Evolutionary conservation across 2,888 invertebrate species (phyloP).

Genomic region (Lasioglossum malachurum): DNA sequence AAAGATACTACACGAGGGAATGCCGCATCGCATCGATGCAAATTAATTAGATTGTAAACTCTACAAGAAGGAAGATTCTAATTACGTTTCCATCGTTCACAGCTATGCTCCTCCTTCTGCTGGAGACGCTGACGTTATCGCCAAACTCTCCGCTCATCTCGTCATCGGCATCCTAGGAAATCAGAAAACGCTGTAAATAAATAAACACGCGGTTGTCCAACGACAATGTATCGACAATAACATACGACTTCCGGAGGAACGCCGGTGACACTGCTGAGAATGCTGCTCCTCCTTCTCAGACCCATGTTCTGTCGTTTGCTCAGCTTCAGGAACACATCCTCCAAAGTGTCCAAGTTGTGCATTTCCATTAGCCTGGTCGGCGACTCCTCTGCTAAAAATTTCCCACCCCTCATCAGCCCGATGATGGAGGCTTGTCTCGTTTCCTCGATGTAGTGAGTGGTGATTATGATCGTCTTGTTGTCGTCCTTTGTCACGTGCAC

Average conservation of each 20-base stretch:
- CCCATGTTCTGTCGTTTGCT: conserved; percentile 93
- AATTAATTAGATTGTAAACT: background rate
- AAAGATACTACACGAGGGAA: background rate
- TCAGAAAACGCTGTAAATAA: background rate
- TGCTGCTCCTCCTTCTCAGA: conserved; percentile 92
- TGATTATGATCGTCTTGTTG: conserved; percentile 93
- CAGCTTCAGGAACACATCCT: conserved; percentile 93
- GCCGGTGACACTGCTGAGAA: conserved; percentile 89
- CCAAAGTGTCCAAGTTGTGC: conserved; percentile 90
- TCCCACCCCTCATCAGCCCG: conserved; percentile 93
- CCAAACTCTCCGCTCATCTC: conserved; percentile 96
- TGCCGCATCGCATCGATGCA: no score
- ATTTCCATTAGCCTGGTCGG: conserved; percentile 90
- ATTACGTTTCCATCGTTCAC: conserved; percentile 81
- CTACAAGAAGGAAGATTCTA: background rate
- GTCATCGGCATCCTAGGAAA: conserved; percentile 78
- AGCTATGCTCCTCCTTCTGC: conserved; percentile 88
- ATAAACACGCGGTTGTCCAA: background rate
- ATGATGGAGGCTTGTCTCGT: conserved; percentile 93
- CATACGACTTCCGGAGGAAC: conserved; percentile 83
- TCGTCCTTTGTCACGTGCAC: conserved; percentile 92
- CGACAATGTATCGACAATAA: background rate
- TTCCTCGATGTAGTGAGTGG: conserved; percentile 95
- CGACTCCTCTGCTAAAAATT: conserved; percentile 93
- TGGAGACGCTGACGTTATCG: conserved; percentile 93